Conservation (phyloP, 2,888 invertebrate genomes). For the Phania funesta region DNA sequence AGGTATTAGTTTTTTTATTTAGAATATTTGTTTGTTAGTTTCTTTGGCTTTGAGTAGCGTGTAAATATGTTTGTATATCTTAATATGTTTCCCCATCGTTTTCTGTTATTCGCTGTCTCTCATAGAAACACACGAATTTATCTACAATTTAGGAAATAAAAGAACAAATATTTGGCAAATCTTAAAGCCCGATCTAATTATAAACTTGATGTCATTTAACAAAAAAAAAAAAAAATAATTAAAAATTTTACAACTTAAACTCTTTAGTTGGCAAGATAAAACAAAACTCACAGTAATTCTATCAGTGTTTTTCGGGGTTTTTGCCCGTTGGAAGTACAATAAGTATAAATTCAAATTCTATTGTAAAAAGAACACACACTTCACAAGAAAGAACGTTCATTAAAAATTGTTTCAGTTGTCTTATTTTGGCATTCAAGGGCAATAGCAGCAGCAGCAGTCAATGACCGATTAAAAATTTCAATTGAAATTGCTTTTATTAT, state of each 20-base stretch:
- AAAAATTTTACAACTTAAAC: background rate
- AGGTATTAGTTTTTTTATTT: too few relatives aligned
- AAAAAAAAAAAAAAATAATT: too few relatives aligned
- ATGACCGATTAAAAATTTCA: constrained; percentile 49
- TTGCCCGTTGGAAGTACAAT: background rate
- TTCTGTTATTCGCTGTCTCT: background rate
- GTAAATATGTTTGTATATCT: background rate
- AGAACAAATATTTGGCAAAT: too few relatives aligned
- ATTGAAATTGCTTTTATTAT: constrained; percentile 5
- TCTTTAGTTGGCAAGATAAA: background rate
- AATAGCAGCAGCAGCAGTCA: constrained; percentile 59
- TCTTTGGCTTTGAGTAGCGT: too few relatives aligned
- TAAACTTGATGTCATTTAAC: too few relatives aligned
- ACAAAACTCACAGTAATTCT: background rate
- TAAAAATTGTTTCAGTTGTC: background rate
- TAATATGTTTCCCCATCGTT: background rate
- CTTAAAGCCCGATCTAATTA: too few relatives aligned
- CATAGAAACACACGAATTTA: too few relatives aligned
- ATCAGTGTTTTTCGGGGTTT: background rate
- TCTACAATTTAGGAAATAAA: too few relatives aligned
- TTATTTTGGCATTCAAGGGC: constrained; percentile 64
- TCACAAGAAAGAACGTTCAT: too few relatives aligned
- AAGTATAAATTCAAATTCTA: background rate
- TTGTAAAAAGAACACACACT: background rate
- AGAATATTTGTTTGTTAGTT: background rate